Percentiles rank a stretch among this genome's conserved stretches.
Conservation (phyloP, 2,113 vertebrate genomes). For the Ovis aries region ARS-UI_Ramb_v3.0 NC_056054.1:99156001-99156500, state of each 20-base stretch:
- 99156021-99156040: background rate
- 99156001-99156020: background rate
- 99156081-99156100: background rate
- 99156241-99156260: background rate
- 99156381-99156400: background rate
- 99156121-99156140: background rate
- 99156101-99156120: background rate
- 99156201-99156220: background rate
- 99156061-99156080: background rate
- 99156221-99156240: background rate
- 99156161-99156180: background rate
- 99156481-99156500: background rate
- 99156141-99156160: background rate
- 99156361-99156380: background rate
- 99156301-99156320: background rate
- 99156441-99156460: background rate
- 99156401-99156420: background rate
- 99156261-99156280: background rate
- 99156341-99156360: background rate
- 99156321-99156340: background rate
- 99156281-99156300: background rate
- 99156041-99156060: background rate
- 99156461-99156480: background rate
- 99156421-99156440: background rate
- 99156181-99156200: background rate